These are phyloP conservation scores for Trilocha varians DNA, from an alignment of 2,888 invertebrate genomes.

Conservation along the genomic window DNA sequence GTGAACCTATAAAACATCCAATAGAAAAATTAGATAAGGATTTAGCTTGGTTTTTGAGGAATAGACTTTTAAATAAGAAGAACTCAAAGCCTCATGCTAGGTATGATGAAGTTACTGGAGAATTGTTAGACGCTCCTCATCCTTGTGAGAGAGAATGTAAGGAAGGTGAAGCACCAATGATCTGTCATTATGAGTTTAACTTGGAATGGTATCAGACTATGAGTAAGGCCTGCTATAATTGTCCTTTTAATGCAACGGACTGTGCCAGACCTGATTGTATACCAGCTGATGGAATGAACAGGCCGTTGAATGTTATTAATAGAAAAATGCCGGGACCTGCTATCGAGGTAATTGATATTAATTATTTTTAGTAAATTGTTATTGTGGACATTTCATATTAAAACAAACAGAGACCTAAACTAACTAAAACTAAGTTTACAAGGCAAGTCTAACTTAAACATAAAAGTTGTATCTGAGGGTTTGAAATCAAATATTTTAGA, in stretches of 20 bases:
- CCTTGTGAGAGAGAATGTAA: slow-evolving; percentile 80
- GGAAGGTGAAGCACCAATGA: slow-evolving; percentile 74
- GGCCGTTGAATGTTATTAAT: slow-evolving; percentile 85
- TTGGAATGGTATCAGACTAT: slow-evolving; percentile 88
- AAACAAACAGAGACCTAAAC: too few relatives aligned
- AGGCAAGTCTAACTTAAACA: too few relatives aligned
- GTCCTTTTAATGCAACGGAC: slow-evolving; percentile 82
- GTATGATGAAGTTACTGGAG: slow-evolving; percentile 61
- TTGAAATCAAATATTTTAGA: too few relatives aligned
- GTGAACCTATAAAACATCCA: slow-evolving; percentile 20
- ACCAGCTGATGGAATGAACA: slow-evolving; percentile 84
- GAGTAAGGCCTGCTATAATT: slow-evolving; percentile 90
- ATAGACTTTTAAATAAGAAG: slow-evolving; percentile 28
- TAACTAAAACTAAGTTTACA: too few relatives aligned
- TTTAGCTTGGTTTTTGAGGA: slow-evolving; percentile 15
- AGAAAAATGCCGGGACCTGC: slow-evolving; percentile 90
- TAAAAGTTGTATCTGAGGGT: too few relatives aligned
- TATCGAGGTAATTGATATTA: slow-evolving; percentile 82
- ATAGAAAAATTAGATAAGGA: slow-evolving; percentile 28
- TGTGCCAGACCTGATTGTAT: slow-evolving; percentile 87
- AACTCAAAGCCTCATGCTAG: slow-evolving; percentile 44
- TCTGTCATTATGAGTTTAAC: slow-evolving; percentile 81
- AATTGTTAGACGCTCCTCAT: slow-evolving; percentile 52
- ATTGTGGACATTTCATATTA: too few relatives aligned
- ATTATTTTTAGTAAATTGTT: too few relatives aligned